Percentiles rank a stretch among this genome's conserved stretches.
Evolutionary conservation across 2,113 vertebrate species (phyloP).

Genomic region (Neolamprologus sp.): DNA sequence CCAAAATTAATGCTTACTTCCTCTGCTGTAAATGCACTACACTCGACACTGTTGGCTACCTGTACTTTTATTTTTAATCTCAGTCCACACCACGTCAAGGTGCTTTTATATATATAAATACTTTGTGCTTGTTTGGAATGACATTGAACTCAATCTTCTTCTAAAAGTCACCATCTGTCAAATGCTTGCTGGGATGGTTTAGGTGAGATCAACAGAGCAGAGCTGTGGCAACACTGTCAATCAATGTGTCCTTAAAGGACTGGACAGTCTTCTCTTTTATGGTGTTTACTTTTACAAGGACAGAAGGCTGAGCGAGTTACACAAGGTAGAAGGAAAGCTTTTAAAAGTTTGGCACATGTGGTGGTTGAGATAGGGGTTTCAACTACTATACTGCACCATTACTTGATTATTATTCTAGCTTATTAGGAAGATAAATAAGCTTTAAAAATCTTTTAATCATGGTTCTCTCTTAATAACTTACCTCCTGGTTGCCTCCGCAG

Average conservation of each 20-base stretch:
- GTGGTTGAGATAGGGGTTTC: not conserved
- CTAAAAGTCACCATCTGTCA: not conserved
- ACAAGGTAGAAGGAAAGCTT: not conserved
- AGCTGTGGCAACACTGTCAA: not conserved
- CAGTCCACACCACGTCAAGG: not conserved
- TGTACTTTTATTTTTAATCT: not conserved
- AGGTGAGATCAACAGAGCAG: not conserved
- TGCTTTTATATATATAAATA: not conserved
- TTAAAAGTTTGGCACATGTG: not conserved
- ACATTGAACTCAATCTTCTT: not conserved
- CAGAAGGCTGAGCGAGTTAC: not conserved
- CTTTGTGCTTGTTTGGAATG: not conserved
- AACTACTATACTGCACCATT: not conserved
- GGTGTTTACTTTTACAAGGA: not conserved
- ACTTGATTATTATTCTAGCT: not conserved
- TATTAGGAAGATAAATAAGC: slow-evolving; percentile 35
- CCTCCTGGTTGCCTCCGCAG: slow-evolving; percentile 71
- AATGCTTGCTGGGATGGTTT: not conserved
- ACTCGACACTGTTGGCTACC: not conserved
- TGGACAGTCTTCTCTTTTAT: not conserved
- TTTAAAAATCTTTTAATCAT: slow-evolving; percentile 19
- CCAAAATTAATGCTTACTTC: not conserved
- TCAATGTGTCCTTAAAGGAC: not conserved
- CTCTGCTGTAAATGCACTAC: not conserved
- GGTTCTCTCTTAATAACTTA: slow-evolving; percentile 34